Percentiles rank a stretch among this genome's conserved stretches.
Evolutionary conservation across 2,113 vertebrate genomes (phyloP).

Genomic region (Labrus mixtus): DNA sequence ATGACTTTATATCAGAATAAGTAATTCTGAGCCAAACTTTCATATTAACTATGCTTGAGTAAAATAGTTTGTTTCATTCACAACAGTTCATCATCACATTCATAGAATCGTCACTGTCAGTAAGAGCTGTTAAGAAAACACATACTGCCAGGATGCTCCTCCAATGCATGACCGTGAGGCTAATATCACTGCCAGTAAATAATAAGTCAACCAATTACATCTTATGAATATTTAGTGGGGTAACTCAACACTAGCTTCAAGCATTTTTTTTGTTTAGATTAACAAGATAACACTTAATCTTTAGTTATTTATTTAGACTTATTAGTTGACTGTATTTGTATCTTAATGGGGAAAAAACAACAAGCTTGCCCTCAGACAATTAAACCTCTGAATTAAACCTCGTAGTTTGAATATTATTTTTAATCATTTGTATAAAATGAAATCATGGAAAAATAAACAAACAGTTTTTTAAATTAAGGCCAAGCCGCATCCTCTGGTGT

Average conservation of each 20-base stretch:
- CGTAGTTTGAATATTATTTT: too few relatives aligned
- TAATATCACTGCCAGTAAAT: background rate
- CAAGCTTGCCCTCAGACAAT: too few relatives aligned
- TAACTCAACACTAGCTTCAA: background rate
- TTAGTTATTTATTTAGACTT: too few relatives aligned
- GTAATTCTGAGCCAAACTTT: background rate
- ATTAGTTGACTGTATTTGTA: too few relatives aligned
- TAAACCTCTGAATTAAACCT: too few relatives aligned
- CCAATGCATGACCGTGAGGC: background rate
- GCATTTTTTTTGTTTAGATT: background rate
- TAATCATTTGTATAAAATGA: too few relatives aligned
- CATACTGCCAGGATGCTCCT: background rate
- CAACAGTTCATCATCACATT: conserved; percentile 21
- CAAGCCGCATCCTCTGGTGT: too few relatives aligned
- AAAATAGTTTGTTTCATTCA: background rate
- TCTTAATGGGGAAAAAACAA: too few relatives aligned
- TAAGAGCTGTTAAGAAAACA: background rate
- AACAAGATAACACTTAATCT: background rate
- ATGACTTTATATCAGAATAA: background rate
- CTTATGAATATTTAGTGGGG: background rate
- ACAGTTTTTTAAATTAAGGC: too few relatives aligned
- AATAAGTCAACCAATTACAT: conserved; percentile 3
- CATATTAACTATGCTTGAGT: conserved; percentile 26
- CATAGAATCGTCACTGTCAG: background rate
- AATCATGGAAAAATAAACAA: too few relatives aligned